Conservation (phyloP, 1,140 invertebrate species). For the Sitophilus oryzae region DNA sequence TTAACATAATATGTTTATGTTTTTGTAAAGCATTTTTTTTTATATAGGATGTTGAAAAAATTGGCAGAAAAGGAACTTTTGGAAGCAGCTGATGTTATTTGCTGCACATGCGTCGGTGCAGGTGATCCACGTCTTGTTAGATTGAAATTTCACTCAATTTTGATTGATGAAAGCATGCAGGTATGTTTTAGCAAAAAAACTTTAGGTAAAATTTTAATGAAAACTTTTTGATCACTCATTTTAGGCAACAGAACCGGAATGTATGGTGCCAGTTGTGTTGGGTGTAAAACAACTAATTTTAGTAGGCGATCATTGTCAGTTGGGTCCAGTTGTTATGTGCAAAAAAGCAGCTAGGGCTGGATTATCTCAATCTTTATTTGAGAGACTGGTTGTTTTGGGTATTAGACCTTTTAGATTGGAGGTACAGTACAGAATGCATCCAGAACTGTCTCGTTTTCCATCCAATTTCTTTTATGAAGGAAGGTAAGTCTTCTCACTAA, state of each 20-base stretch:
- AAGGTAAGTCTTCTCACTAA: too few relatives aligned
- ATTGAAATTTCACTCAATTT: constrained; percentile 93
- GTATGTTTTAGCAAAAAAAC: too few relatives aligned
- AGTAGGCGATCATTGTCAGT: constrained; percentile 98
- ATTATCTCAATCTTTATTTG: constrained; percentile 95
- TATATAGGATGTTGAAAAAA: constrained; percentile 73
- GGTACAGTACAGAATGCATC: constrained; percentile 99
- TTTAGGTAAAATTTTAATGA: constrained; percentile 1
- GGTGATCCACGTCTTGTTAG: constrained; percentile 88
- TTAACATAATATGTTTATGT: neutral
- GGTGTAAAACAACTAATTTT: constrained; percentile 95
- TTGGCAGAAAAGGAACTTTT: constrained; percentile 88
- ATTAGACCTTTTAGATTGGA: constrained; percentile 92
- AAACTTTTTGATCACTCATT: constrained; percentile 4
- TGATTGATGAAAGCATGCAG: constrained; percentile 96
- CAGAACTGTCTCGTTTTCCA: constrained; percentile 93
- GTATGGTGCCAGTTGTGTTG: constrained; percentile 93
- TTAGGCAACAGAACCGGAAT: constrained; percentile 68
- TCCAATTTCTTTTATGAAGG: constrained; percentile 99
- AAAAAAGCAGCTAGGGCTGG: constrained; percentile 97
- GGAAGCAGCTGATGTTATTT: constrained; percentile 96
- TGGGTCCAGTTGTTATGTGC: constrained; percentile 98
- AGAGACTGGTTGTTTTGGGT: constrained; percentile 92
- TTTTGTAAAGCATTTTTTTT: neutral
- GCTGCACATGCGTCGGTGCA: constrained; percentile 97